phyloP scores from a whole-genome alignment of 2,888 invertebrate genomes.

The Nomada goodeniana region DNA sequence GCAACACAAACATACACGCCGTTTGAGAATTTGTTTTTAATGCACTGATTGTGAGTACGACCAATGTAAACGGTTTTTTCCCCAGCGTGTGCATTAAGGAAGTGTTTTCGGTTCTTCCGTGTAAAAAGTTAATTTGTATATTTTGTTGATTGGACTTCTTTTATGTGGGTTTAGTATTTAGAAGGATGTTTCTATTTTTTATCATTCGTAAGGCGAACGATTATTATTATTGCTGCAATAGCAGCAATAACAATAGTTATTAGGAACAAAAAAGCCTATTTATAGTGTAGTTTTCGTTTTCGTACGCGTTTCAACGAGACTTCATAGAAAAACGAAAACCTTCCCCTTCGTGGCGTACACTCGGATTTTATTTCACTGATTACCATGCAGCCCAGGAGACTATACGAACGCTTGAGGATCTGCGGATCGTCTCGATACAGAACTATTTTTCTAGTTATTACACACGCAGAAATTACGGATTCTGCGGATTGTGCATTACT shows the following conservation, averaged over 20 bases:
- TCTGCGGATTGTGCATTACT: conserved; percentile 27
- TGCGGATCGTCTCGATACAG: conserved; percentile 6
- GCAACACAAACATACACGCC: no score
- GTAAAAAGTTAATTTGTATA: conserved; percentile 20
- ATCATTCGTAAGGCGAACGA: conserved; percentile 26
- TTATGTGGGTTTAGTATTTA: background rate
- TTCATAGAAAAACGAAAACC: background rate
- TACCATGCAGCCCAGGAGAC: background rate
- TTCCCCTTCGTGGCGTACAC: background rate
- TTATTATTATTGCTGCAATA: background rate
- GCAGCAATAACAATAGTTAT: no score
- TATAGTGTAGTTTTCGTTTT: background rate
- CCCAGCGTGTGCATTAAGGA: background rate
- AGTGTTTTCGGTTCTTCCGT: conserved; percentile 16
- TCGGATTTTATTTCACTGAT: conserved; percentile 24
- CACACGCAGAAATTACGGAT: conserved; percentile 28
- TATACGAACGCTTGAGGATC: background rate
- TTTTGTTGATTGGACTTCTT: conserved; percentile 20
- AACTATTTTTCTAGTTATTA: conserved; percentile 45
- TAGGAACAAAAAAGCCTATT: background rate
- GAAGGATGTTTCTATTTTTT: conserved; percentile 29
- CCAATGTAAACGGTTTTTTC: conserved; percentile 21
- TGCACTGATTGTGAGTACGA: conserved; percentile 17
- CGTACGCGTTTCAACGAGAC: background rate
- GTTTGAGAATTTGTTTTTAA: conserved; percentile 17